These are phyloP conservation scores for Lontra canadensis DNA, from an alignment of 2,113 vertebrate genomes.

Conservation along the genomic window DNA sequence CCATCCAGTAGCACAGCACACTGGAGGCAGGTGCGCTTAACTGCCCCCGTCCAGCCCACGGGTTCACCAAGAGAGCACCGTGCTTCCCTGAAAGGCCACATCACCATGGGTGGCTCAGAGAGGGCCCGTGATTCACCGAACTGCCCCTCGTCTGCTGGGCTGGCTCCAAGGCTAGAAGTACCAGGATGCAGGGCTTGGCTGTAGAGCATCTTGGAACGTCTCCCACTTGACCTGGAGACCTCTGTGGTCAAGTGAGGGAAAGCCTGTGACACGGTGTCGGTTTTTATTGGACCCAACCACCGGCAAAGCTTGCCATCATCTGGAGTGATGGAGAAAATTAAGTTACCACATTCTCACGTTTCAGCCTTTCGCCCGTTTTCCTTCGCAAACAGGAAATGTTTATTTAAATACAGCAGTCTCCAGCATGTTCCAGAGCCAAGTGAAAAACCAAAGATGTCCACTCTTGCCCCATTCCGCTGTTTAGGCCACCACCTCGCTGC, in stretches of 20 bases:
- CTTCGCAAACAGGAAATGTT: conserved; percentile 81
- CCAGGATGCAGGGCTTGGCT: conserved; percentile 16
- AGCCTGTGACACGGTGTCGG: conserved; percentile 76
- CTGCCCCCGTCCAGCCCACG: background rate
- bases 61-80: background rate
- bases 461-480: conserved; percentile 40
- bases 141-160: background rate
- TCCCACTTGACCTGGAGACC: conserved; percentile 75
- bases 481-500: conserved; percentile 34
- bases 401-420: conserved; percentile 82
- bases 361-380: conserved; percentile 72
- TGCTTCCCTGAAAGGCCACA: background rate
- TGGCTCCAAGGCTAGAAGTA: background rate
- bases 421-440: conserved; percentile 71
- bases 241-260: conserved; percentile 78
- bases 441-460: conserved; percentile 78
- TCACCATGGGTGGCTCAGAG: background rate
- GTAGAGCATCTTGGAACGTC: conserved; percentile 67
- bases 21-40: background rate
- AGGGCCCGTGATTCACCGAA: background rate
- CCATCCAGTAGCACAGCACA: background rate
- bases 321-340: conserved; percentile 81
- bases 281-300: conserved; percentile 78
- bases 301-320: conserved; percentile 73
- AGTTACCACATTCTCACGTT: conserved; percentile 82